Percentiles rank a stretch among this genome's conserved stretches.
phyloP scores from a whole-genome alignment of 2,113 vertebrate species.

The Boleophthalmus pectinirostris region DNA sequence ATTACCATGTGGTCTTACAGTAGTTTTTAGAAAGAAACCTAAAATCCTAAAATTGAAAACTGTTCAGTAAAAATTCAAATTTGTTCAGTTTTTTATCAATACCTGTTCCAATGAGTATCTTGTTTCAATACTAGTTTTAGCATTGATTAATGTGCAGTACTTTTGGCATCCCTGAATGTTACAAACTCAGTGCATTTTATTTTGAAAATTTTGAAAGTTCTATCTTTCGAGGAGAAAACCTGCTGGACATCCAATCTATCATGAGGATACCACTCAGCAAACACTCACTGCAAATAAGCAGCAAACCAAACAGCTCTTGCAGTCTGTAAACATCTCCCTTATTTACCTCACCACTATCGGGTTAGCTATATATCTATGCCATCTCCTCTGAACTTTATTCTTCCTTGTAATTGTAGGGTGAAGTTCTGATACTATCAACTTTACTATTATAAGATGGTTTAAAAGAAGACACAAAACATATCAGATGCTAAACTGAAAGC shows the following conservation, averaged over 20 bases:
- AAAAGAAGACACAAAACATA: neutral
- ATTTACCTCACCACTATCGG: neutral
- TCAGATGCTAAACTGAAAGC: neutral
- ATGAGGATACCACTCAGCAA: slow-evolving; percentile 39
- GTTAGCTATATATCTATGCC: neutral
- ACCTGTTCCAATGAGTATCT: no score
- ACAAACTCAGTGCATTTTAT: neutral
- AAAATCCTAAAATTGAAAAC: no score
- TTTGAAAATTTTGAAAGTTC: neutral
- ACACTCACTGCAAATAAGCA: slow-evolving; percentile 45
- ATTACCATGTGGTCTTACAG: no score
- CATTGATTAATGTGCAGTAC: no score
- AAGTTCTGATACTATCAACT: neutral
- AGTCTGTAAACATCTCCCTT: slow-evolving; percentile 9
- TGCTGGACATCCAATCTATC: slow-evolving; percentile 8
- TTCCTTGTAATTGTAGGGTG: slow-evolving; percentile 16
- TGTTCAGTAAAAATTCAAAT: no score
- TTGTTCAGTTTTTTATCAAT: no score
- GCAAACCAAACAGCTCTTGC: slow-evolving; percentile 31
- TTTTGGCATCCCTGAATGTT: neutral
- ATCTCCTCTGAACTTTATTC: slow-evolving; percentile 9
- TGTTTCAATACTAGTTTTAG: no score
- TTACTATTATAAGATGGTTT: neutral
- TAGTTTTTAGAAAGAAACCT: no score
- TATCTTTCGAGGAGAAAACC: slow-evolving; percentile 38